Conservation (phyloP, 2,888 invertebrate genomes). For the Euphydryas editha region DNA sequence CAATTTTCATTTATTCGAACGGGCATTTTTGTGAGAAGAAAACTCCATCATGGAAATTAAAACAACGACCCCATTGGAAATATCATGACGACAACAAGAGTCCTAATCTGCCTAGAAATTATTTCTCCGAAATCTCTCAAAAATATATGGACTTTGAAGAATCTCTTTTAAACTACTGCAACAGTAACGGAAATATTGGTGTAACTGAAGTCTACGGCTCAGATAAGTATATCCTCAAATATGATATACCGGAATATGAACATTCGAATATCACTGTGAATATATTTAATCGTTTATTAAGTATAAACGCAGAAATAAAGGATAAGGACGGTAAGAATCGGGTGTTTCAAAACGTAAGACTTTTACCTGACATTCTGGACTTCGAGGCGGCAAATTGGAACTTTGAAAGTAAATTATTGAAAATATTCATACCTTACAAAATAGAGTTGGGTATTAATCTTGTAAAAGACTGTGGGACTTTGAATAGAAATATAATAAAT, state of each 20-base stretch:
- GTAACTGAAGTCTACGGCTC: slow-evolving; percentile 21
- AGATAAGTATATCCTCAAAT: slow-evolving; percentile 21
- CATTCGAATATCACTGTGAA: slow-evolving; percentile 18
- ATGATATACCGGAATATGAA: slow-evolving; percentile 14
- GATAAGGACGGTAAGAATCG: background rate
- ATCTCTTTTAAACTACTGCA: background rate
- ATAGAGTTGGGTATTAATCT: slow-evolving; percentile 5
- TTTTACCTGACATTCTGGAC: slow-evolving; percentile 20
- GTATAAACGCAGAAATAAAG: slow-evolving; percentile 3
- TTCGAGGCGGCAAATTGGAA: slow-evolving; percentile 13
- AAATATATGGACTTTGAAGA: slow-evolving; percentile 9
- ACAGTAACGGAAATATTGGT: background rate
- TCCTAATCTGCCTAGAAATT: background rate
- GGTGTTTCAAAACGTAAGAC: slow-evolving; percentile 20
- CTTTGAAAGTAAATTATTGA: slow-evolving; percentile 5
- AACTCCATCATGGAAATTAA: background rate
- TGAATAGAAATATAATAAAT: background rate
- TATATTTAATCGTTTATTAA: slow-evolving; percentile 15
- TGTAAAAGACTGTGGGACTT: background rate
- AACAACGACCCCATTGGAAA: background rate
- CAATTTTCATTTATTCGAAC: background rate
- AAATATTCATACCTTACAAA: slow-evolving; percentile 14
- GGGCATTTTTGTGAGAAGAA: background rate
- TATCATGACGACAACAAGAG: background rate
- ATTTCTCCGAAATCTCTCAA: background rate